Evolutionary conservation across 2,888 invertebrate species (phyloP).

Genomic region (Tipula confusa): DNA sequence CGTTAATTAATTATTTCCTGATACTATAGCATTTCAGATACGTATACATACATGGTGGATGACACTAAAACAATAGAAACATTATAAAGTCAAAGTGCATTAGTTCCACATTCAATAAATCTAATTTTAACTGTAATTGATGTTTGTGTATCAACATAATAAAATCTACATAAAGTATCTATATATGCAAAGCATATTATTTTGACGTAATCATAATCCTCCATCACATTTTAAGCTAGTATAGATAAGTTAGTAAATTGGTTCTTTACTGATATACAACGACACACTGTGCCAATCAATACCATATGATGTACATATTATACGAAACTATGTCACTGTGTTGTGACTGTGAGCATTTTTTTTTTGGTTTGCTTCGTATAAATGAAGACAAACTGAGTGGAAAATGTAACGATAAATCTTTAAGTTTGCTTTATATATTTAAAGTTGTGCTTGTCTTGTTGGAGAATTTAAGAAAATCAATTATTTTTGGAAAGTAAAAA

Average conservation of each 20-base stretch:
- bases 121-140: not conserved
- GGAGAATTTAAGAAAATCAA: not conserved
- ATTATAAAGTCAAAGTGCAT: not conserved
- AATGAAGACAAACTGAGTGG: no score
- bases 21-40: no score
- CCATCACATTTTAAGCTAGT: no score
- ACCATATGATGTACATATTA: not conserved
- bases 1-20: no score
- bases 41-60: no score
- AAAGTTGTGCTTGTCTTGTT: not conserved
- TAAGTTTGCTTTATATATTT: not conserved
- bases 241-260: not conserved
- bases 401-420: not conserved
- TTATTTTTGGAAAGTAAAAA: no score
- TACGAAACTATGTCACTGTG: not conserved
- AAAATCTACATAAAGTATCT: not conserved
- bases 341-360: not conserved
- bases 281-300: not conserved
- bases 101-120: not conserved
- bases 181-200: no score
- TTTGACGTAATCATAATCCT: not conserved
- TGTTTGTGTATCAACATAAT: not conserved
- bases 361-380: no score
- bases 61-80: no score
- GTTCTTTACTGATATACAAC: not conserved